phyloP scores from a whole-genome alignment of 2,797 vertebrate species.

The Gadopsis bispinosus region DNA sequence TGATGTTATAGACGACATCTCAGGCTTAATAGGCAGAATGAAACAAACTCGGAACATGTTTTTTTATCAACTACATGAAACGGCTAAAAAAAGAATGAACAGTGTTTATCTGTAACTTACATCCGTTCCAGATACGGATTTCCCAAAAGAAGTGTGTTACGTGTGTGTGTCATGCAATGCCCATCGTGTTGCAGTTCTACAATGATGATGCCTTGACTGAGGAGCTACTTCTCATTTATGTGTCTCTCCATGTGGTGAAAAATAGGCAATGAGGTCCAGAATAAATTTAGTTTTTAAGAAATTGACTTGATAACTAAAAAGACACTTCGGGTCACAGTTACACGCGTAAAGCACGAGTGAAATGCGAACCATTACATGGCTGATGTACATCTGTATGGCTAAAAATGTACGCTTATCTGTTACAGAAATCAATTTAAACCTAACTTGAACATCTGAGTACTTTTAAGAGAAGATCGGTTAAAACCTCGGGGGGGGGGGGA shows the following conservation, averaged over 20 bases:
- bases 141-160: constrained; percentile 22
- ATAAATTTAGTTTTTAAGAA: not conserved
- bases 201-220: constrained; percentile 32
- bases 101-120: constrained; percentile 1
- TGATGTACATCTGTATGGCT: not conserved
- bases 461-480: not conserved
- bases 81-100: constrained; percentile 34
- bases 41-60: constrained; percentile 51
- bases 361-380: not conserved
- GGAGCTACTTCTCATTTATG: not conserved
- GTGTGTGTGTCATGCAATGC: constrained; percentile 24
- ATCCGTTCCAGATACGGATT: constrained; percentile 45
- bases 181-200: constrained; percentile 24
- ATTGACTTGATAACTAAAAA: not conserved
- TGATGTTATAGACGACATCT: constrained; percentile 28
- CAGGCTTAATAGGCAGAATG: not conserved
- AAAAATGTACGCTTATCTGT: not conserved
- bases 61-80: constrained; percentile 55
- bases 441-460: not conserved
- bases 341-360: not conserved
- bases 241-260: not conserved
- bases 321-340: not conserved
- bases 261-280: not conserved
- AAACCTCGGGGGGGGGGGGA: not conserved
- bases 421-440: not conserved